Base-by-base conservation (phyloP, 1,140 invertebrate genomes). In the Hetaerina americana region DNA sequence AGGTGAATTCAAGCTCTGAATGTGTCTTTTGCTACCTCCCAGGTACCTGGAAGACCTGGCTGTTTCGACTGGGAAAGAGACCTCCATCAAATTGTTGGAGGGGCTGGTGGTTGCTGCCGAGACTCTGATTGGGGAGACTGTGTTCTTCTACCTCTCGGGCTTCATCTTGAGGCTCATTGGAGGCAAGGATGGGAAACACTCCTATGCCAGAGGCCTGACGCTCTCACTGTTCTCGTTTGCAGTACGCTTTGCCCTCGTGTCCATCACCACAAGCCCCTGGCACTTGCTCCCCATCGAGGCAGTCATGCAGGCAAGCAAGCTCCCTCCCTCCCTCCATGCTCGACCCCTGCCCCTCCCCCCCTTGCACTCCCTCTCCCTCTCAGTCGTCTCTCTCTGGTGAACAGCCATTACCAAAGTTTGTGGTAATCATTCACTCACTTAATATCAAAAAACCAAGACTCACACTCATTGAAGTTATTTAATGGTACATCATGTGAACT, bases 41-140 rank as follows among this genome's bases (percentile, higher is more conserved):
- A 89, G 88, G 88, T 89, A 88, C 77, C 76, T 92, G 31, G 90
- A 92, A 81, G 88, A 92, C 76, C 79, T 92, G 24, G 90, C 90
- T 0, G 79, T 81, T 25, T 75, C 79, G 57, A 88, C 86, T 0
- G 84, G 84, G 22, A 82, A 84, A 12, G 85, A 84, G 78, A 81
- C 81, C n/a, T 81, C 87, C 67, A 89, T 92, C 15, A 92, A 92
- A 80, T 79, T 92, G 5, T 86, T 92, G 72, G 89, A 92, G 80
- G 90, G 90, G 12, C 79, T 90, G 0, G 88, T 87, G 0, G 85
- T 92, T 18, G 90, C 90, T 10, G 89, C 87, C 0, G 85, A 92
- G 80, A 90, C 89, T 69, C 82, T 92, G 27, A 84, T 87, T 15
- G 89, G 90, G 5, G 91, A 92, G 81, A 81, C 91, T 18, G 80